These are phyloP conservation scores for Brachyalestes nurse DNA, from an alignment of 2,797 vertebrate genomes.

Conservation along the genomic window DNA sequence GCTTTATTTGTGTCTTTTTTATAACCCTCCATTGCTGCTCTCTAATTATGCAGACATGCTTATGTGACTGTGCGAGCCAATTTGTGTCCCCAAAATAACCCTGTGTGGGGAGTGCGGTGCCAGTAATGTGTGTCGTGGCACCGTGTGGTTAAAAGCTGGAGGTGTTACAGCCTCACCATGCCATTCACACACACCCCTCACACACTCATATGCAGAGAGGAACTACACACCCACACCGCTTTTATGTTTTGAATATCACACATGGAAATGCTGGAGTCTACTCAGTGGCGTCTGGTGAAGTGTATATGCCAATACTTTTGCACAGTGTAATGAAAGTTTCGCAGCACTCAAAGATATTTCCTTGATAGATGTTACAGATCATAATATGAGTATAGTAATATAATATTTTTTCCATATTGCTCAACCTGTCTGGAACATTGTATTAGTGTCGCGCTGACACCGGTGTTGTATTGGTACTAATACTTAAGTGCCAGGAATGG, in stretches of 20 bases:
- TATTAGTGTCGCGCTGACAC: too few species aligned
- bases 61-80: not conserved
- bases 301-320: too few species aligned
- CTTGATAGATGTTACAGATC: too few species aligned
- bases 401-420: too few species aligned
- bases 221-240: not conserved
- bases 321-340: too few species aligned
- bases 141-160: constrained; percentile 10
- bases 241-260: too few species aligned
- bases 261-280: too few species aligned
- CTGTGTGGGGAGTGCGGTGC: constrained; percentile 1
- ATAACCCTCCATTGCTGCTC: constrained; percentile 9
- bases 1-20: constrained; percentile 12
- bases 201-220: not conserved
- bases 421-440: too few species aligned
- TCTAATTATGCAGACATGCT: constrained; percentile 18
- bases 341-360: too few species aligned
- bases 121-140: not conserved
- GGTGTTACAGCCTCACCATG: not conserved
- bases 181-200: not conserved
- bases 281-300: not conserved
- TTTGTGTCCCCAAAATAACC: constrained; percentile 19
- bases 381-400: too few species aligned
- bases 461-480: too few species aligned
- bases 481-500: too few species aligned